Evolutionary conservation across 2,797 vertebrate species (phyloP), one percentile per base, ranked within the genome.

Genomic region (Lutjanus argentimaculatus): DNA sequence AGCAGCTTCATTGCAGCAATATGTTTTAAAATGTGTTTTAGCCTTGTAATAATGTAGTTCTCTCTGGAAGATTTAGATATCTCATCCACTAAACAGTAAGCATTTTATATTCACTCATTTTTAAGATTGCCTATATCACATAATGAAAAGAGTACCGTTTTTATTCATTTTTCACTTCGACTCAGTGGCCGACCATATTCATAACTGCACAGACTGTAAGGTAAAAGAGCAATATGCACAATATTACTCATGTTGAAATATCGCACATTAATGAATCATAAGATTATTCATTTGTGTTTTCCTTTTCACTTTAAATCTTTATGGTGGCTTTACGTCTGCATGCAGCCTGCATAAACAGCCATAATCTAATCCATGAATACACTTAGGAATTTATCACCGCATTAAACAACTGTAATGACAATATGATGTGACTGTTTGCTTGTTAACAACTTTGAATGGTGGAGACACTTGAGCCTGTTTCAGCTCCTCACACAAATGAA

Each of bases 81-180:
- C 42, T 14, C 40, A 53, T 30, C 19, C 10, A 22, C 15, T 36
- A 76, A 80, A 66, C 63, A 71, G 53, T 69, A 30, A 76, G 1
- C 21, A 67, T 67, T 80, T 90, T 69, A 78, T 46, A 53, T 83
- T 63, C 76, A 61, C 19, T 63, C 53, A 43, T 52, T 36, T 13
- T 46, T 51, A 48, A 66, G 30, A 68, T 30, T 0, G 9, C 70
- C 57, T 79, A 19, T 67, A 22, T 65, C 36, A 70, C 58, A 56
- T 73, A 69, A 84, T 86, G 22, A 84, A 85, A 73, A 75, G 52
- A 70, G 25, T 25, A 40, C 67, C 6, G 52, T 79, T 72, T 65
- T 66, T 57, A 79, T 74, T 77, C 11, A 9, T 74, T 78, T 79
- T 72, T 79, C 42, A 59, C 30, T 80, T 53, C 5, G 19, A 77